Percentiles rank a stretch among this genome's conserved stretches.
These are phyloP conservation scores for Lathamus discolor DNA, from an alignment of 2,113 vertebrate genomes.

Conservation along the genomic window DNA sequence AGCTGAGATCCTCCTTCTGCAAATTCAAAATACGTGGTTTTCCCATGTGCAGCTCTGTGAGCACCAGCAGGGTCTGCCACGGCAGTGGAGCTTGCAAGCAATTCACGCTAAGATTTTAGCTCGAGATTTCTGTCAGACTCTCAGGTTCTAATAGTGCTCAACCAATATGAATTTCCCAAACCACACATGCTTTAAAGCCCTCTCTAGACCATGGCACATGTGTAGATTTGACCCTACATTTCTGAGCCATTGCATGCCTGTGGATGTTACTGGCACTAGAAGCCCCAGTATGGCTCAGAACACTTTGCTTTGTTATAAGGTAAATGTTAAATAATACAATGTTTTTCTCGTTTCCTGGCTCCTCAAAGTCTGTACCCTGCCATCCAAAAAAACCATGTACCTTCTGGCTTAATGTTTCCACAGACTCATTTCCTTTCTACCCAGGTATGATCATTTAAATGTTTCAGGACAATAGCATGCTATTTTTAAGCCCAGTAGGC, in stretches of 20 bases:
- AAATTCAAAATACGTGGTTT: neutral
- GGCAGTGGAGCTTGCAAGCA: neutral
- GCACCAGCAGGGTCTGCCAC: rapidly evolving
- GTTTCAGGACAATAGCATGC: neutral
- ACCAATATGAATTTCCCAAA: neutral
- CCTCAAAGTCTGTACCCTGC: neutral
- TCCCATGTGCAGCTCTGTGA: neutral
- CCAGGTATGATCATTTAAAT: neutral
- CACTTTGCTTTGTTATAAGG: neutral
- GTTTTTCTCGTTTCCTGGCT: neutral
- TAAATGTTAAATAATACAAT: neutral
- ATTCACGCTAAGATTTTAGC: neutral
- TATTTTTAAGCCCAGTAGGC: neutral
- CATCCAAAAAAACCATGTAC: neutral
- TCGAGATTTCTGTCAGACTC: neutral
- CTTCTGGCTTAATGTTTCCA: neutral
- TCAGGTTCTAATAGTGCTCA: neutral
- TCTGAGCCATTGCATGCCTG: neutral
- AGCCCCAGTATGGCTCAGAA: neutral
- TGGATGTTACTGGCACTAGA: neutral
- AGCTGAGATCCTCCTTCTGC: neutral
- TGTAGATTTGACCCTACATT: neutral
- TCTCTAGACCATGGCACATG: neutral
- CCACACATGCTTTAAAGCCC: neutral
- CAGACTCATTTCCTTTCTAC: neutral